Evolutionary conservation across 2,797 vertebrate genomes (phyloP).

Genomic region (Acanthurus tractus): DNA sequence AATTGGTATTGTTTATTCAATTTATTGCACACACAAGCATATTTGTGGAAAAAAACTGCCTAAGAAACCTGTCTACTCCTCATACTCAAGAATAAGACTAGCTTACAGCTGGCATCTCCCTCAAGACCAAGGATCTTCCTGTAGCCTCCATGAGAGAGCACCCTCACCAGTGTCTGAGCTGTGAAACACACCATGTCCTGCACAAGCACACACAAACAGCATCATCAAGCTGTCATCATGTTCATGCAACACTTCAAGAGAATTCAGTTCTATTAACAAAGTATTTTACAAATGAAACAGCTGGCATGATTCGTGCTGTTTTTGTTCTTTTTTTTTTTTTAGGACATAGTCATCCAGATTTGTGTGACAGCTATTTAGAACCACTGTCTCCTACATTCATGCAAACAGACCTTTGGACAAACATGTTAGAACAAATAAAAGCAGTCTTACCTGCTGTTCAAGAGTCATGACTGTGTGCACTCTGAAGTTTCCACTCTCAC

Average conservation of each 20-base stretch:
- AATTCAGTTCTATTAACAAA: not conserved
- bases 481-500: conserved; percentile 96
- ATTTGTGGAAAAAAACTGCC: no score
- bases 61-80: not conserved
- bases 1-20: not conserved
- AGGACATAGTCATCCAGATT: not conserved
- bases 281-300: not conserved
- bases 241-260: not conserved
- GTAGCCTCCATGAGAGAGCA: conserved; percentile 95
- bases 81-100: not conserved
- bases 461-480: conserved; percentile 98
- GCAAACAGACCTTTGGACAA: not conserved
- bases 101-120: conserved; percentile 94
- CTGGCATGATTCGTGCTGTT: not conserved
- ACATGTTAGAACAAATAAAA: not conserved
- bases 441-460: conserved; percentile 92
- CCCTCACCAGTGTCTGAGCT: conserved; percentile 95
- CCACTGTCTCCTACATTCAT: not conserved
- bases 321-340: not conserved
- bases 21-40: not conserved
- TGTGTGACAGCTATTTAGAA: not conserved
- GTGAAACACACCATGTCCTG: conserved; percentile 99
- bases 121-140: conserved; percentile 97
- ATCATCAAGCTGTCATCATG: not conserved
- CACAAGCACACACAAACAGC: conserved; percentile 27